Base-by-base conservation (phyloP, 1,140 invertebrate species). In the Scaptodrosophila lebanonensis region DNA sequence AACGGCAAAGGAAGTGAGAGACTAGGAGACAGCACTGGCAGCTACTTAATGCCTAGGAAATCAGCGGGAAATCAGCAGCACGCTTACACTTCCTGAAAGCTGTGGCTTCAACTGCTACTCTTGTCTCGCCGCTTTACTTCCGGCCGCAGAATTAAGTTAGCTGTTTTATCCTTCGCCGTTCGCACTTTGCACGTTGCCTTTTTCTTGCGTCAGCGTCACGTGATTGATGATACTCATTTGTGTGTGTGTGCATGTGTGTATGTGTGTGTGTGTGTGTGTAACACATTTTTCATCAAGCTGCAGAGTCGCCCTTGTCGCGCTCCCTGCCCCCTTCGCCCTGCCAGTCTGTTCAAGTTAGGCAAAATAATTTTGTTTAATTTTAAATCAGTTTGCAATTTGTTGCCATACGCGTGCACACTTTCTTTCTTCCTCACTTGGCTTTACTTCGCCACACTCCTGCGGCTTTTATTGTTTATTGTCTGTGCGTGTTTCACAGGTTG, bases 361-460 rank as follows among this genome's bases (percentile, higher is more conserved):
- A 82, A 75, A 67, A 58, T 82, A 73, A 83, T 82, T 82, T 69
- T 73, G 76, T 66, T 83, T 82, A 82, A 82, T 82, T 82, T 82
- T 82, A 82, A 82, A 82, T 82, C 75, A 82, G 75, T 82, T 82
- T 82, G 66, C 76, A 79, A 82, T 82, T 82, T 82, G 58, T 56
- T 54, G 35, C n/a, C n/a, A n/a, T n/a, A n/a, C n/a, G 27, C 27
- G 43, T 38, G 16, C 16, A 12, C 43, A 68, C 67, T 45, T 66
- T 69, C 68, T 57, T 35, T 13, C 15, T 27, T 38, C 35, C 5
- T n/a, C n/a, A n/a, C n/a, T n/a, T n/a, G n/a, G 8, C 32, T 16
- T 4, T n/a, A 8, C 43, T 9, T 16, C 1, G 1, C 13, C 27
- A 39, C 17, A n/a, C 39, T 1, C 33, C 51, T 72, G 68, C 52